phyloP scores from a whole-genome alignment of 2,113 vertebrate species.

The Etia nguti region DNA sequence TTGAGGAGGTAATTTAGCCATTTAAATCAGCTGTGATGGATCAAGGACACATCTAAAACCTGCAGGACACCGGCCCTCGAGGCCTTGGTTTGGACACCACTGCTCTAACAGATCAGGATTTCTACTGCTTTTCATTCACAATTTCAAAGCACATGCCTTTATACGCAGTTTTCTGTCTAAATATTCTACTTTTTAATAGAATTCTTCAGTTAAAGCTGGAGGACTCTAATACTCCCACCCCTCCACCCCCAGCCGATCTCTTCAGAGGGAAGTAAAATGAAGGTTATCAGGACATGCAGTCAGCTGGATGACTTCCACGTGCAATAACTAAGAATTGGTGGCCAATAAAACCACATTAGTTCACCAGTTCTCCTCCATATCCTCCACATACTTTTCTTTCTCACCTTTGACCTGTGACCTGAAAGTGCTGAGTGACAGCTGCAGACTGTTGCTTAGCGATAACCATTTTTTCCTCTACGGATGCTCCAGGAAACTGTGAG shows the following conservation, averaged over 20 bases:
- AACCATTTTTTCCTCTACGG: not conserved
- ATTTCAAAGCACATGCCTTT: not conserved
- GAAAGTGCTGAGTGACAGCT: not conserved
- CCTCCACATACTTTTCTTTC: not conserved
- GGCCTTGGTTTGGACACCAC: not conserved
- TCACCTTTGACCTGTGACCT: not conserved
- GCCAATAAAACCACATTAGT: not conserved
- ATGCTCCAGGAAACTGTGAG: not conserved
- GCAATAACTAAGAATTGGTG: not conserved
- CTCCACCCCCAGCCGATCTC: accelerated
- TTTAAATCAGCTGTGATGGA: not conserved
- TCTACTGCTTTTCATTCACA: not conserved
- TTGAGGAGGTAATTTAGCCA: accelerated
- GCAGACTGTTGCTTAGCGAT: not conserved
- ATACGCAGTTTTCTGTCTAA: not conserved
- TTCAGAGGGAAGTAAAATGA: not conserved
- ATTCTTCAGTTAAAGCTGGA: not conserved
- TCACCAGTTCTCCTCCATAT: not conserved
- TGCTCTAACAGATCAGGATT: not conserved
- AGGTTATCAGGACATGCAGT: not conserved
- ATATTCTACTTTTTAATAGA: not conserved
- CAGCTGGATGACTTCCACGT: not conserved
- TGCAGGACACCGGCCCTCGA: not conserved
- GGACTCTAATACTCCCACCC: not conserved
- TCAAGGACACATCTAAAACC: not conserved